A percentile compares a stretch with the other conserved stretches of the same genome.
Conservation (phyloP, 2,797 vertebrate genomes). For the Hemitrygon akajei region DNA sequence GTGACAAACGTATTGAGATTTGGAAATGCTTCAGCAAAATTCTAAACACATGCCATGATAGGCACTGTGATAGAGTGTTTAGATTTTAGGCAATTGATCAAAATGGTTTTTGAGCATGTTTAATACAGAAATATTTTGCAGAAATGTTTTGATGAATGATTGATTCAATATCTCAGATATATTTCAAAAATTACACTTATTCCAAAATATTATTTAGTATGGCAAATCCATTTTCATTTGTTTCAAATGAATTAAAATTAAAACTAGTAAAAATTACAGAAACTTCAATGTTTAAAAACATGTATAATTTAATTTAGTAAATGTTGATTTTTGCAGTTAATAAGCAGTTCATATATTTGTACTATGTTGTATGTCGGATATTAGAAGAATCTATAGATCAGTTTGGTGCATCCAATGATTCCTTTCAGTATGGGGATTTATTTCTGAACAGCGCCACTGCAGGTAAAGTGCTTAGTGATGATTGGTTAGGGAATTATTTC, state of each 20-base stretch:
- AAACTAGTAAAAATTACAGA: not conserved
- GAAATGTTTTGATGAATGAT: not conserved
- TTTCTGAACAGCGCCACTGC: not conserved
- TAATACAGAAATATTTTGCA: not conserved
- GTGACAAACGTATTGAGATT: slow-evolving; percentile 1
- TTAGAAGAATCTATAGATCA: not conserved
- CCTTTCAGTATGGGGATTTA: not conserved
- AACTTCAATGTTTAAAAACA: not conserved
- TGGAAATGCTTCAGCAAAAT: not conserved
- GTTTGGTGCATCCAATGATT: not conserved
- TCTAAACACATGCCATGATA: not conserved
- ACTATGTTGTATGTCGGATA: not conserved
- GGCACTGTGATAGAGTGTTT: not conserved
- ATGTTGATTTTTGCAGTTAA: not conserved
- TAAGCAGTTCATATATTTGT: not conserved
- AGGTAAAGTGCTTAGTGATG: not conserved
- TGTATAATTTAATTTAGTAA: not conserved
- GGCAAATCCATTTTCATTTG: not conserved
- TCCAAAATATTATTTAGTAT: not conserved
- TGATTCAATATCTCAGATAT: not conserved
- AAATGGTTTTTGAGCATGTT: not conserved
- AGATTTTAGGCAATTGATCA: not conserved
- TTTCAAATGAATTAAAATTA: not conserved
- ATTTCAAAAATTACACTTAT: not conserved
- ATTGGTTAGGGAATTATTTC: not conserved